phyloP scores from a whole-genome alignment of 92 coral and sea anemone species.

The Heteractis magnifica region DNA sequence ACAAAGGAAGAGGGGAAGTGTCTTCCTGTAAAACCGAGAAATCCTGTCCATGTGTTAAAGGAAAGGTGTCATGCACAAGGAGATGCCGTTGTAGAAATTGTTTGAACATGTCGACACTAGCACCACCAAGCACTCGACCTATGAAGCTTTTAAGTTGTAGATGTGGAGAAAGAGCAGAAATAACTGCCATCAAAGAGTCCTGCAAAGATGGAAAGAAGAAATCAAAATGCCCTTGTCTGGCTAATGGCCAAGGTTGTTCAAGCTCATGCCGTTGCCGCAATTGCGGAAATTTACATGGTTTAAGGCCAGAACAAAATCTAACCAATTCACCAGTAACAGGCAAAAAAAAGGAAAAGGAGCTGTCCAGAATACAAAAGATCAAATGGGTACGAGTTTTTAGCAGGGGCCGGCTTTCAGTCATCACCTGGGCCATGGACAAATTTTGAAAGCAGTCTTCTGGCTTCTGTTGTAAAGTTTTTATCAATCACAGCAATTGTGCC shows the following conservation, averaged over 20 bases:
- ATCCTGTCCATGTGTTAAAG: constrained; percentile 24
- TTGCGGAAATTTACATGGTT: constrained; percentile 23
- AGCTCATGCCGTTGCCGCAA: not conserved
- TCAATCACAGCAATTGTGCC: constrained; percentile 22
- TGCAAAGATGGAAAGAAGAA: constrained; percentile 27
- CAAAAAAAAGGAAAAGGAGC: not conserved
- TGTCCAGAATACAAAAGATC: constrained; percentile 9
- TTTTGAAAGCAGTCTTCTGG: constrained; percentile 22
- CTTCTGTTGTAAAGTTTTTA: constrained; percentile 18
- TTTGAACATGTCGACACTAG: not conserved
- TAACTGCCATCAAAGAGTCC: not conserved
- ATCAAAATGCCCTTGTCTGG: constrained; percentile 31
- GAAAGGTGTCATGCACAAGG: constrained; percentile 14
- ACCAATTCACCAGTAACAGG: not conserved
- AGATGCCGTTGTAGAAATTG: constrained; percentile 29
- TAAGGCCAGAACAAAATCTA: not conserved
- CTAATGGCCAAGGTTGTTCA: constrained; percentile 27
- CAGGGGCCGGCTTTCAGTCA: constrained; percentile 11
- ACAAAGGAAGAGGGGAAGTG: not conserved
- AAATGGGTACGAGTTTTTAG: constrained; percentile 13
- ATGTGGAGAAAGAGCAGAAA: constrained; percentile 27
- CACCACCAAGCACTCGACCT: not conserved
- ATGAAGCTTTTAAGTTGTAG: constrained; percentile 14
- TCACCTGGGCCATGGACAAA: constrained; percentile 32
- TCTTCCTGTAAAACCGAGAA: not conserved